These are phyloP conservation scores for Leucoptera coffeella DNA, from an alignment of 2,888 invertebrate genomes.

Conservation along the genomic window DNA sequence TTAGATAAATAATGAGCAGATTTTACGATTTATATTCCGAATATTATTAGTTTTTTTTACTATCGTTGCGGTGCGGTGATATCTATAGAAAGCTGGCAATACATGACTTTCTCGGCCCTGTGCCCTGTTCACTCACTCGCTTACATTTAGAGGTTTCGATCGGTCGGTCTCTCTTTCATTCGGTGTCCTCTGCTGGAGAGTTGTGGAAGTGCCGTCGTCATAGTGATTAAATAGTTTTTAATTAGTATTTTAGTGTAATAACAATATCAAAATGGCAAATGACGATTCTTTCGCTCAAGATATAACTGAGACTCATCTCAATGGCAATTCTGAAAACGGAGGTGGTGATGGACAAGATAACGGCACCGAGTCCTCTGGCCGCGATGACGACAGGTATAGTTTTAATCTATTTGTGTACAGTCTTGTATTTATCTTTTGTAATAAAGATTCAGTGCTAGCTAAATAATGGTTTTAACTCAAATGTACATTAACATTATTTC, in stretches of 20 bases:
- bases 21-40: no score
- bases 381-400: constrained; percentile 74
- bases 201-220: constrained; percentile 40
- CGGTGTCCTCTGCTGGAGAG: constrained; percentile 47
- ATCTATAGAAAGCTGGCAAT: no score
- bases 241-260: constrained; percentile 51
- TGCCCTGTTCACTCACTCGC: no score
- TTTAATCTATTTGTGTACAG: constrained; percentile 5
- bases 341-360: constrained; percentile 65
- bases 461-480: no score
- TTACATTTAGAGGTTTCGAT: no score
- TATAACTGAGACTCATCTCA: constrained; percentile 64
- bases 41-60: no score
- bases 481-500: no score
- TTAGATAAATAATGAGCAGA: no score
- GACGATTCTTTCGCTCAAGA: constrained; percentile 77
- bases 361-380: constrained; percentile 68
- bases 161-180: constrained; percentile 45
- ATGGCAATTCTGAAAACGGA: constrained; percentile 57
- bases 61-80: no score
- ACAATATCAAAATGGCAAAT: constrained; percentile 57
- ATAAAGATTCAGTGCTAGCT: no score
- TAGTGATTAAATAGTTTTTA: constrained; percentile 42
- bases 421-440: constrained; percentile 3
- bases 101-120: no score